Base-by-base conservation (phyloP, 2,888 invertebrate genomes). In the Stictocephala bisonia region DNA sequence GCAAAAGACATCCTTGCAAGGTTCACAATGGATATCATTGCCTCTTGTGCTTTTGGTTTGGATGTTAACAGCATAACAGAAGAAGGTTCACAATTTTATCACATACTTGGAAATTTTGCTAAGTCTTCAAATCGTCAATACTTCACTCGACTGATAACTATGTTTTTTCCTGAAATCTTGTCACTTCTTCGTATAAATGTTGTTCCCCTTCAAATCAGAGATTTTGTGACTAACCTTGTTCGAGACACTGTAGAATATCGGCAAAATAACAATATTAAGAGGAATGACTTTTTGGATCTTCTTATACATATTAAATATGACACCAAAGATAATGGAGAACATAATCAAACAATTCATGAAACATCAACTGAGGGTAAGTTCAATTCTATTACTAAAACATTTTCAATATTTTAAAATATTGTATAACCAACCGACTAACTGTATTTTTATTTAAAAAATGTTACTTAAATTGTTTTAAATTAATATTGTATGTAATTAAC, bases 21-120 rank as follows among this genome's bases (percentile, higher is more conserved):
- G 78, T 87, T 85, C 72, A 87, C 88, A 0, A 79, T 88, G 69
- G 87, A 88, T 81, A 86, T 87, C 0, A 88, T 88, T 71, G 87
- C 87, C 15, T 85, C 85, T 22, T 87, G 87, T 81, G 87, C 87
- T 15, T 88, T 88, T 83, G 88, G 87, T 18, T 86, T 88, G 13
- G 85, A 86, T 79, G 85, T 85, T 74, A 85, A 87, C 76, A 86
- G 87, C 6, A 80, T 87, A n/a, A 84, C 82, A 58, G 84, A 85
- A 75, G 84, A 84, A 76, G 85, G 86, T 77, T 84, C 86, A 1
- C 84, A 86, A 77, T 87, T 88, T 15, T 44, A 11, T 15, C 22
- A 40, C 3, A 44, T 41, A 2, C 44, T 64, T 27, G 64, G 64
- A 13, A 9, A 9, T 15, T 11, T 18, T 3, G 18, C 27, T 24